Evolutionary conservation across 64 coral and sea anemone genomes (phyloP), one percentile per base, ranked within the genome.

Genomic region (Platygyra sinensis): DNA sequence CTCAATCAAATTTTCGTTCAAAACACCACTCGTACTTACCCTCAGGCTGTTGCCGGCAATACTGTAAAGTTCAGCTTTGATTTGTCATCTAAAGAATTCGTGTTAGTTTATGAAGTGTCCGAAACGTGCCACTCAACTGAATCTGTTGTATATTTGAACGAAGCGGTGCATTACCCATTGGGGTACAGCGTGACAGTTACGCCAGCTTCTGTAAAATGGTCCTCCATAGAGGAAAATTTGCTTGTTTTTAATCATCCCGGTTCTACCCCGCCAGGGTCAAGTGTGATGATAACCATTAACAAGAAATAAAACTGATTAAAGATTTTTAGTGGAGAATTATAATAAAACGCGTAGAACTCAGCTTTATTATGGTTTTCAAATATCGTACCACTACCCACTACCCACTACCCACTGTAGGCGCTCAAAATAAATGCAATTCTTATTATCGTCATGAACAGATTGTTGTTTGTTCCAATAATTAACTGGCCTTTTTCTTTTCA

Each of bases 21-120:
- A 49, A 90, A 94, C 30, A 89, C 86, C 9, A 87, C 86, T 22
- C 87, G 87, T 76, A 84, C 86, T 38, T 94, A 94, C 52, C 92
- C 78, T 30, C 71, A 94, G 46, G 95, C 95, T 28, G 95, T 96
- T 67, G 95, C 95, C 33, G 95, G 95, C 24, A 88, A 91, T 31
- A 86, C 95, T 13, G 60, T 86, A 27, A 91, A 87, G 73, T 96
- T 90, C 51, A 75, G 60, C 39, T 96, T 93, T 51, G 86, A 93
- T 55, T 88, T 85, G 16, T 55, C 52, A 11, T 90, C 88, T 7
- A 90, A 90, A 24, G 95, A 96, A 38, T 96, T 96, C 62, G 67
- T 38, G 5, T 74, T 96, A 63, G 51, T 62, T 22, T 96, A 94
- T 54, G 77, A 82, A 77, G 67, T 94, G 10, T 75, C 67, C 77